phyloP scores from a whole-genome alignment of 35 echinoderm and acorn worm genomes.

The Acanthaster planci region DNA sequence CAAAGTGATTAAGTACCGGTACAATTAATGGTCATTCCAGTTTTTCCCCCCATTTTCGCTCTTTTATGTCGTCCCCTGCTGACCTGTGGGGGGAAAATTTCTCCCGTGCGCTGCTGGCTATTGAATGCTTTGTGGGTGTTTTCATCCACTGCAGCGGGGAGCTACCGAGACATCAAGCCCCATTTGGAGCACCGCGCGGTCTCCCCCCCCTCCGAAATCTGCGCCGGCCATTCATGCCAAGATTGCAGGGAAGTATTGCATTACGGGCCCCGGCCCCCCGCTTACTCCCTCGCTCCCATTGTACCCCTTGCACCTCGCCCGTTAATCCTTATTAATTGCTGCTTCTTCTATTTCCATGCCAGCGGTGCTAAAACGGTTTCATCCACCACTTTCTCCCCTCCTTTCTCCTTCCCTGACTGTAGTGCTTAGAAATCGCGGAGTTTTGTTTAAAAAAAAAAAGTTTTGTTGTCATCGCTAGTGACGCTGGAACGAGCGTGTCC shows the following conservation, averaged over 20 bases:
- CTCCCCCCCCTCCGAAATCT: background rate
- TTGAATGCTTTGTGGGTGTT: background rate
- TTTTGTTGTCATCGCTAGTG: slow-evolving; percentile 3
- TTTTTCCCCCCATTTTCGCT: background rate
- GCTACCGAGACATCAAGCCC: slow-evolving; percentile 4
- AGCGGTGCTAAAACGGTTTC: slow-evolving; percentile 30
- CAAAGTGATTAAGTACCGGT: background rate
- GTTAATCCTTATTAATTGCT: slow-evolving; percentile 22
- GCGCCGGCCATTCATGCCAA: slow-evolving; percentile 14
- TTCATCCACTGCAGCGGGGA: background rate
- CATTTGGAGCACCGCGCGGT: background rate
- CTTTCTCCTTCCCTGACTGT: background rate
- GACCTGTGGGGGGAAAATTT: slow-evolving; percentile 16
- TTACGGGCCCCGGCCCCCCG: background rate
- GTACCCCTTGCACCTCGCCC: slow-evolving; percentile 19
- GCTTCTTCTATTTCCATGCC: slow-evolving; percentile 28
- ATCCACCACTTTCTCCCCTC: background rate
- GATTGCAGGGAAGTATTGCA: slow-evolving; percentile 23
- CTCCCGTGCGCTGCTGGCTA: slow-evolving; percentile 5
- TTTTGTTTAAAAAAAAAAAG: slow-evolving; percentile 16
- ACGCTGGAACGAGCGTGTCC: slow-evolving; percentile 22
- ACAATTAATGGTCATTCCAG: background rate
- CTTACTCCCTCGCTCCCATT: background rate
- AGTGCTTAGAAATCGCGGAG: slow-evolving; percentile 3
- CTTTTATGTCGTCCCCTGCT: background rate